phyloP scores from a whole-genome alignment of 2,888 invertebrate species.

The Exocentrus adspersus region DNA sequence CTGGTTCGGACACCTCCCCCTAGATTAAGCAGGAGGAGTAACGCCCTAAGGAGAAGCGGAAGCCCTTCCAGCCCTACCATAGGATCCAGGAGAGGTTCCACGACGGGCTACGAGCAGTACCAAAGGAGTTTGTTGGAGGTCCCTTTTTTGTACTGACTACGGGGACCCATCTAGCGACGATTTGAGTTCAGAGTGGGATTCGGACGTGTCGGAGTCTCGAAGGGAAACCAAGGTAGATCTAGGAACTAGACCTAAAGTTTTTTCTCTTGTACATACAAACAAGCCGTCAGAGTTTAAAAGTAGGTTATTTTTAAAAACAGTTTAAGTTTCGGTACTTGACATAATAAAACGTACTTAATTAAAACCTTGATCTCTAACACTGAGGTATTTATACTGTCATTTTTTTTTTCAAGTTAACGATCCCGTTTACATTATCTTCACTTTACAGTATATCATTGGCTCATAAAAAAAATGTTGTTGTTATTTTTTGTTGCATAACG shows the following conservation, averaged over 20 bases:
- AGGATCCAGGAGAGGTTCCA: conserved; percentile 51
- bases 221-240: conserved; percentile 19
- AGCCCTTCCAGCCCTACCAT: conserved; percentile 53
- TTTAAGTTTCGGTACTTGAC: too few species aligned
- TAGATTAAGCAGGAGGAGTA: conserved; percentile 51
- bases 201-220: conserved; percentile 73
- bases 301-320: too few species aligned
- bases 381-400: too few species aligned
- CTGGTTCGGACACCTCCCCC: conserved; percentile 50
- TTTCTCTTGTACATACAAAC: neutral
- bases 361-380: too few species aligned
- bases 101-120: conserved; percentile 79
- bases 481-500: conserved; percentile 18
- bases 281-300: too few species aligned
- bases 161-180: conserved; percentile 93
- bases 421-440: neutral
- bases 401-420: too few species aligned
- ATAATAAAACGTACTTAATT: too few species aligned
- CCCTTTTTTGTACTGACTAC: conserved; percentile 80
- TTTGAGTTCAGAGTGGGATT: conserved; percentile 92
- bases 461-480: neutral
- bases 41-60: conserved; percentile 49
- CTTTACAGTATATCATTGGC: conserved; percentile 6
- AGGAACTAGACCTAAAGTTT: too few species aligned
- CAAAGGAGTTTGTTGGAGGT: conserved; percentile 80